phyloP scores from a whole-genome alignment of 2,113 vertebrate species.

The Thinocorus orbignyianus region DNA sequence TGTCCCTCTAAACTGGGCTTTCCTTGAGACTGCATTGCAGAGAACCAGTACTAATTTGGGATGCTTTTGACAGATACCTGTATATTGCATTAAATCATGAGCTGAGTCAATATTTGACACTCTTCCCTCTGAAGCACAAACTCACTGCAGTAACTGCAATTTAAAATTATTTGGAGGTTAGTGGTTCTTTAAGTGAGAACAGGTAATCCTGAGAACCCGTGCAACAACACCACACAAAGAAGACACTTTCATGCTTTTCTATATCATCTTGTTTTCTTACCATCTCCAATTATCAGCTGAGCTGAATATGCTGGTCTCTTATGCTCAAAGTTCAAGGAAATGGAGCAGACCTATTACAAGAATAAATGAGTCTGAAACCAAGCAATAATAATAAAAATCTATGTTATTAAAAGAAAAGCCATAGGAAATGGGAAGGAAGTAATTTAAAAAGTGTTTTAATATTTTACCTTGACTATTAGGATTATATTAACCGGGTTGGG shows the following conservation, averaged over 20 bases:
- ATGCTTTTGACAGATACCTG: neutral
- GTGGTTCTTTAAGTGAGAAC: neutral
- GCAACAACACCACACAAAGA: neutral
- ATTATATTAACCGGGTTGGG: constrained; percentile 41
- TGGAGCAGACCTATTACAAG: constrained; percentile 46
- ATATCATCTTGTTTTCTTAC: neutral
- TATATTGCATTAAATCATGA: neutral
- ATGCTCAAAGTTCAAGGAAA: constrained; percentile 39
- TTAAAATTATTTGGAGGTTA: neutral
- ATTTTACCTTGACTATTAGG: constrained; percentile 44
- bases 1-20: neutral
- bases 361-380: constrained; percentile 56
- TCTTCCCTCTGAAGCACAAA: neutral
- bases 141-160: neutral
- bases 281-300: neutral
- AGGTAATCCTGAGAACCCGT: neutral
- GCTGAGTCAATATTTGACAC: neutral
- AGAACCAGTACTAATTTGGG: neutral
- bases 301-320: neutral
- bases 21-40: neutral
- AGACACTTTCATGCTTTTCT: neutral
- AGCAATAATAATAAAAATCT: constrained; percentile 44
- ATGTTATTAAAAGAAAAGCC: constrained; percentile 56
- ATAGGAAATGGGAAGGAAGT: constrained; percentile 69
- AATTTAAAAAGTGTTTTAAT: constrained; percentile 65